Evolutionary conservation across 2,113 vertebrate species (phyloP).

Genomic region (Pampusana beccarii): DNA sequence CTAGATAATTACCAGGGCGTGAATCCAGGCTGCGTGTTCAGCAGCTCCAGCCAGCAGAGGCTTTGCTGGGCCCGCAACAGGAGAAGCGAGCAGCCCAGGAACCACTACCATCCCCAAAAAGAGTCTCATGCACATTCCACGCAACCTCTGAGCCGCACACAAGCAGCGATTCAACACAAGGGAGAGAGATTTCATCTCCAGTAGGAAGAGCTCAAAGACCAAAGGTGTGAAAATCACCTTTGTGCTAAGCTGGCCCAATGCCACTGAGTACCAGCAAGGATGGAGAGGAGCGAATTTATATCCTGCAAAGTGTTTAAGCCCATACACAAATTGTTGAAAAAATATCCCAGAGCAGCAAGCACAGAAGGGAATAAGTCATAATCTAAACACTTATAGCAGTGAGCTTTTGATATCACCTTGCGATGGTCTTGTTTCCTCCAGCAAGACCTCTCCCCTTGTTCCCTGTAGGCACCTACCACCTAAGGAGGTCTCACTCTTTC

Average conservation of each 20-base stretch:
- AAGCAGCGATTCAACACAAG: not conserved
- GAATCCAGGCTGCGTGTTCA: not conserved
- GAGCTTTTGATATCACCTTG: not conserved
- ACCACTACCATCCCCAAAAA: not conserved
- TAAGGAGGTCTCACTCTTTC: not conserved
- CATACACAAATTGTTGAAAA: not conserved
- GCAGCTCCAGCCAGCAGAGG: not conserved
- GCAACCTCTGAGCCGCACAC: accelerated
- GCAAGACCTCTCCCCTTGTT: not conserved
- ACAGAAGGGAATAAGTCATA: not conserved
- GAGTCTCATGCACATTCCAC: not conserved
- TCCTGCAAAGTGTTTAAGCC: not conserved
- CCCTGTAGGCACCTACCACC: not conserved
- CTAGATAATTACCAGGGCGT: not conserved
- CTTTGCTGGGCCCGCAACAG: not conserved
- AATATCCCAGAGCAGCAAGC: not conserved
- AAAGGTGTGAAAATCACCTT: not conserved
- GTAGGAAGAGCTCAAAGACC: not conserved
- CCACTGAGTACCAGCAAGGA: not conserved
- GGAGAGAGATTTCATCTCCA: not conserved
- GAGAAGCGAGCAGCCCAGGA: not conserved
- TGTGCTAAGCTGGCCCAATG: accelerated
- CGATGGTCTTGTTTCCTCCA: not conserved
- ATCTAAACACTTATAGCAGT: not conserved
- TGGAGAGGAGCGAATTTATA: not conserved